These are phyloP conservation scores for Odontomyia ornata DNA, from an alignment of 2,888 invertebrate genomes.

Conservation along the genomic window DNA sequence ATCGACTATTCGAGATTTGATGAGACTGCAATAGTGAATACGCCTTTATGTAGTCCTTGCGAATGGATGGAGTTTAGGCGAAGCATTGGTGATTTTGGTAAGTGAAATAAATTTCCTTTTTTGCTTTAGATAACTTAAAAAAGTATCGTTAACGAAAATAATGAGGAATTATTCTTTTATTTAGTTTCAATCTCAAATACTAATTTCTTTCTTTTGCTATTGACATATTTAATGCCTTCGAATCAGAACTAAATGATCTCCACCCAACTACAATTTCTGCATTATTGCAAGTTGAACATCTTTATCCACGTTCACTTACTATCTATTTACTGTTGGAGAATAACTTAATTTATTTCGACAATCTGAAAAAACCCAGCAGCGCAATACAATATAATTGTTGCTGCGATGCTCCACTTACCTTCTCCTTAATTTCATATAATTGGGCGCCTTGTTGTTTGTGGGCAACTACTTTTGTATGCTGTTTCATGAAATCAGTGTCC, in stretches of 20 bases:
- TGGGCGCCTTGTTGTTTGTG: neutral
- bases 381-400: conserved; percentile 22
- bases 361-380: conserved; percentile 12
- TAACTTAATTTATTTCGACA: neutral
- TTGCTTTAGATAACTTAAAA: too few relatives aligned
- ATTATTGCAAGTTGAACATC: too few relatives aligned
- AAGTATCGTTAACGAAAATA: neutral
- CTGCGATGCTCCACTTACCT: conserved; percentile 3
- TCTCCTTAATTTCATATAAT: conserved; percentile 30
- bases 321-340: too few relatives aligned
- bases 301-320: too few relatives aligned
- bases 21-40: conserved; percentile 83
- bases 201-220: too few relatives aligned
- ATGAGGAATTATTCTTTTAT: neutral
- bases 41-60: conserved; percentile 83
- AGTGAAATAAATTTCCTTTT: too few relatives aligned
- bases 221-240: too few relatives aligned
- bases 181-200: too few relatives aligned
- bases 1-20: conserved; percentile 92
- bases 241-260: too few relatives aligned
- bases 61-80: conserved; percentile 66
- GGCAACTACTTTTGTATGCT: neutral
- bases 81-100: conserved; percentile 60
- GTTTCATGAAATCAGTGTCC: neutral
- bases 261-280: too few relatives aligned